Evolutionary conservation across 92 coral and sea anemone species (phyloP), one percentile per base, ranked within the genome.

Genomic region (Diadumene lineata): DNA sequence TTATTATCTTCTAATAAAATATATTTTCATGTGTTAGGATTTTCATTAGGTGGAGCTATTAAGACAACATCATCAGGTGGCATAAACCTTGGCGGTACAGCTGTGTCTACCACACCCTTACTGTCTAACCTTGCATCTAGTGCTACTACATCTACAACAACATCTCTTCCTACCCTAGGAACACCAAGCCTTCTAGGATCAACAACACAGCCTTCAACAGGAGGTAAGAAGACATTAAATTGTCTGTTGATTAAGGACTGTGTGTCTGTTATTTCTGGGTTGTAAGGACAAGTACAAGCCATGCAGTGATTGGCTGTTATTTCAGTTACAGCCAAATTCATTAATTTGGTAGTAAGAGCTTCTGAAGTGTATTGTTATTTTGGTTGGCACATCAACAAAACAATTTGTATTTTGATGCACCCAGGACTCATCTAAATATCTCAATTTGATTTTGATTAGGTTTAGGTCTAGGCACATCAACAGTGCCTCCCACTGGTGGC

Each of bases 11-110:
- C 38, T 61, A 7, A 64, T 2, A 1, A 6, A 13, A 28, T 30
- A 32, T 21, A 30, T 11, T 69, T 11, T 33, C 31, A 30, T 25
- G 16, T 69, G 1, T 27, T 27, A 31, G 70, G 77, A 15, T 70
- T 70, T 0, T 10, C 70, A 3, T 80, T 71, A 50, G 60, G 73
- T 29, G 30, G 68, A 3, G 69, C 51, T 8, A 62, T n/a, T n/a
- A n/a, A 75, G 50, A 38, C 81, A 34, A 30, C 79, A 27, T 16
- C 75, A 11, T 18, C 86, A 32, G 82, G 68, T 1, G 70, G 79
- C 50, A 55, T 77, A 24, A 33, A 30, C 17, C 55, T 51, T 43
- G 62, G 64, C 22, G 74, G 56, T 30, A 34, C 69, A 24, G 16
- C 74, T n/a, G n/a, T n/a, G 15, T 55, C 82, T 16, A 62, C 19